Percentiles rank a stretch among this genome's conserved stretches.
phyloP scores from a whole-genome alignment of 2,888 invertebrate species.

The Chrysodeixis includens region DNA sequence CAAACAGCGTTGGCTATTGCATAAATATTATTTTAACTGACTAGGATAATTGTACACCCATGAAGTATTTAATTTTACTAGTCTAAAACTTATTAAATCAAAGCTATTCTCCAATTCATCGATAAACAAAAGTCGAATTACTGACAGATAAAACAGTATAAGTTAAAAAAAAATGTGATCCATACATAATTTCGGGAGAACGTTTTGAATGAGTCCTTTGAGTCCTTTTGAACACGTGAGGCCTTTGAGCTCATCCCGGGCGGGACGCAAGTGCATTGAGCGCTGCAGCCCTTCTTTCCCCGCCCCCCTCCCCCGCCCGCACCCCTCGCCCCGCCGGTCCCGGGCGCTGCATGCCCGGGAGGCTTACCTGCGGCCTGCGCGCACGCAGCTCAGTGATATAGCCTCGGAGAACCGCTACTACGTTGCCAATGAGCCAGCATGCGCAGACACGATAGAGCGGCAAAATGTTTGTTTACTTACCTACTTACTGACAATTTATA shows the following conservation, averaged over 20 bases:
- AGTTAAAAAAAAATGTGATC: conserved; percentile 12
- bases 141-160: not conserved
- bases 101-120: not conserved
- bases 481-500: no score
- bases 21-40: no score
- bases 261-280: conserved; percentile 77
- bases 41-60: no score
- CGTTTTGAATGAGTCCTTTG: conserved; percentile 45
- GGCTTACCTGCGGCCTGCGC: conserved; percentile 86
- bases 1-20: no score
- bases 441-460: conserved; percentile 40
- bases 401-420: conserved; percentile 80
- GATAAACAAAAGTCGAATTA: not conserved
- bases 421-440: conserved; percentile 65
- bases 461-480: not conserved
- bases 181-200: conserved; percentile 17
- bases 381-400: conserved; percentile 69
- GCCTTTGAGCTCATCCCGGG: conserved; percentile 52
- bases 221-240: conserved; percentile 52
- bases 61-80: no score
- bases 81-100: not conserved
- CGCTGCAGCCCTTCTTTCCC: conserved; percentile 49
- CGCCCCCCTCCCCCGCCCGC: conserved; percentile 28
- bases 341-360: conserved; percentile 61
- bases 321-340: conserved; percentile 46